Evolutionary conservation across 2,888 invertebrate species (phyloP), one percentile per base, ranked within the genome.

Genomic region (Tromatobia lineatoria): DNA sequence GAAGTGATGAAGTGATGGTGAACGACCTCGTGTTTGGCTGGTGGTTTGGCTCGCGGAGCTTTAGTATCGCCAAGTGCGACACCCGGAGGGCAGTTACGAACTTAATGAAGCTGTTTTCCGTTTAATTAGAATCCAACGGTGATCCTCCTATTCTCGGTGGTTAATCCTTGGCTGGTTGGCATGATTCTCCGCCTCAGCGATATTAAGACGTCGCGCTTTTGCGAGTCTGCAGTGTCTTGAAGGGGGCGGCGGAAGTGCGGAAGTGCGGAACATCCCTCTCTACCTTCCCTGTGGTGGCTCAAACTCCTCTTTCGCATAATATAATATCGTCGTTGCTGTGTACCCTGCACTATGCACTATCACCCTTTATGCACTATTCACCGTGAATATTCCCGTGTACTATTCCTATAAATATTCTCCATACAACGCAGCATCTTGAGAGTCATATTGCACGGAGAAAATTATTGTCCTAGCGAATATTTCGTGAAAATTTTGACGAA

Each of bases 21-120:
- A n/a, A n/a, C n/a, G n/a, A n/a, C n/a, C n/a, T n/a, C 34, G 54
- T 70, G 47, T 61, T 78, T 34, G 50, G 47, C 61, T n/a, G 64
- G 69, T 34, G 25, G 47, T 61, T 78, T 34, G 50, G 47, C 61
- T n/a, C 82, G 18, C 29, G 18, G 23, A 52, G 70, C 42, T 64
- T 61, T 23, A 38, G 61, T 70, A 70, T 61, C 47, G 45, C 70
- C 13, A 71, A 79, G 78, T 71, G 78, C 70, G 78, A 78, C 70
- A 38, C 61, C 88, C 90, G 88, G 80, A 87, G 87, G 90, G 90
- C 88, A 88, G 90, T 91, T 90, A 87, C 88, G 85, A 89, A 90
- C 91, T 91, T 92, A 93, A 93, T 90, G 90, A 92, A 93, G 92
- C 91, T 91, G 92, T 92, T 92, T 92, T 91, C 91, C 91, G 90